phyloP scores from a whole-genome alignment of 2,888 invertebrate species.

The Agrochola lota region DNA sequence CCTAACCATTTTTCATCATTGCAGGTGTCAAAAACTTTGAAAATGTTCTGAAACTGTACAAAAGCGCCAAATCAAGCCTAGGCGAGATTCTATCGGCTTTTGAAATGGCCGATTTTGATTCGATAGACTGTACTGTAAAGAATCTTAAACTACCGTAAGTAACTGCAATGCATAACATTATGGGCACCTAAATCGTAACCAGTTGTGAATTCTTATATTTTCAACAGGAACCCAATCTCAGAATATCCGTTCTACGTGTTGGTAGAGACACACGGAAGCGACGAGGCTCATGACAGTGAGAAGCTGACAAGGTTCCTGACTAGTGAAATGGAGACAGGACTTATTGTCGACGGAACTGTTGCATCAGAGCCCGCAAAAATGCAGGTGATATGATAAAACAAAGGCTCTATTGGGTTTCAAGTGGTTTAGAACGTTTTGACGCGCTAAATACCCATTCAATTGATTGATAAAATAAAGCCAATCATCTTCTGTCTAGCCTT shows the following conservation, averaged over 20 bases:
- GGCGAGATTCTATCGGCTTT: slow-evolving; percentile 98
- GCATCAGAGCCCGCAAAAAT: slow-evolving; percentile 96
- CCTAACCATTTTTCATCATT: slow-evolving; percentile 41
- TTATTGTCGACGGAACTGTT: slow-evolving; percentile 95
- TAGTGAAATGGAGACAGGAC: slow-evolving; percentile 92
- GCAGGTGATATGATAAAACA: slow-evolving; percentile 87
- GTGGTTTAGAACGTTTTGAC: background rate
- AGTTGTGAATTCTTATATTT: background rate
- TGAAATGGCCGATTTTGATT: slow-evolving; percentile 96
- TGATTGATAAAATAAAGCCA: background rate
- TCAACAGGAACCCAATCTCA: slow-evolving; percentile 89
- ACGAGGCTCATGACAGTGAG: slow-evolving; percentile 95
- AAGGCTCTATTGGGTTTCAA: background rate
- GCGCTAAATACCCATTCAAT: background rate
- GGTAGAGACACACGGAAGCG: slow-evolving; percentile 97
- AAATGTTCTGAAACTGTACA: slow-evolving; percentile 93
- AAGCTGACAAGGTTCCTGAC: slow-evolving; percentile 95
- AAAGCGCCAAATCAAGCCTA: slow-evolving; percentile 93
- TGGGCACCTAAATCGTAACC: background rate
- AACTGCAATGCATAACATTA: background rate
- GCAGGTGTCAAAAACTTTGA: slow-evolving; percentile 94
- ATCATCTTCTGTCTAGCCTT: background rate
- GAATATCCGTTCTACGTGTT: slow-evolving; percentile 95
- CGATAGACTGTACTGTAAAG: slow-evolving; percentile 92
- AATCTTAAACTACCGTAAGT: slow-evolving; percentile 90